phyloP scores from a whole-genome alignment of 2,113 vertebrate species.

The Genyomyrus donnyi region DNA sequence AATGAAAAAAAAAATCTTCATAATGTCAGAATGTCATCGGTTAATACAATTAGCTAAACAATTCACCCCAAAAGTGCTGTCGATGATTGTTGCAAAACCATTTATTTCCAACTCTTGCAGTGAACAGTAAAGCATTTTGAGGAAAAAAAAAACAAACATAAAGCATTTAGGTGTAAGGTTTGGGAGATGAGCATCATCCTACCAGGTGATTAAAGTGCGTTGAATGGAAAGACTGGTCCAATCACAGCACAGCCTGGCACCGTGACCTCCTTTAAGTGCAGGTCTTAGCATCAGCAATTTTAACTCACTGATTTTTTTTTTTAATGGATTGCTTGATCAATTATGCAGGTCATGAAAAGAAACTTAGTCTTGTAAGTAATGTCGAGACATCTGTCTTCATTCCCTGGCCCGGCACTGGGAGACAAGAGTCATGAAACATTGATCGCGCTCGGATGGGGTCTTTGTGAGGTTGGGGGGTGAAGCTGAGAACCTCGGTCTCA shows the following conservation, averaged over 20 bases:
- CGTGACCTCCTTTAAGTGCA: constrained; percentile 34
- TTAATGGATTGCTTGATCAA: constrained; percentile 69
- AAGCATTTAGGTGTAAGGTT: not conserved
- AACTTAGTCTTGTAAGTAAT: constrained; percentile 75
- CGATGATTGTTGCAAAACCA: not conserved
- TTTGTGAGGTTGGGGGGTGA: not conserved
- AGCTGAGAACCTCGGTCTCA: not conserved
- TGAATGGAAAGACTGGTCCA: not conserved
- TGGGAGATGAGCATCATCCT: not conserved
- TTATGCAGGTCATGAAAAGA: constrained; percentile 66
- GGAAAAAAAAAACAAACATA: not conserved
- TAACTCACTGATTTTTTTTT: constrained; percentile 64
- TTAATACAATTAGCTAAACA: not conserved
- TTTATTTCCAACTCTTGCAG: not conserved
- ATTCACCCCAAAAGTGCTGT: not conserved
- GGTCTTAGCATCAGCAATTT: constrained; percentile 54
- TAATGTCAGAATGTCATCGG: not conserved
- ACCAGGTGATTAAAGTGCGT: not conserved
- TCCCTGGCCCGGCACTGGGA: constrained; percentile 28
- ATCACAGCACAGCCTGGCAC: not conserved
- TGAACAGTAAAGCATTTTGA: not conserved
- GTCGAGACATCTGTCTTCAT: constrained; percentile 59
- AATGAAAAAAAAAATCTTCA: not conserved
- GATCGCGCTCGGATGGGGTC: not conserved
- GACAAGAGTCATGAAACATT: constrained; percentile 34